Percentiles rank a stretch among this genome's conserved stretches.
These are phyloP conservation scores for Telmatochromis brachygnathus DNA, from an alignment of 2,113 vertebrate genomes.

Conservation along the genomic window DNA sequence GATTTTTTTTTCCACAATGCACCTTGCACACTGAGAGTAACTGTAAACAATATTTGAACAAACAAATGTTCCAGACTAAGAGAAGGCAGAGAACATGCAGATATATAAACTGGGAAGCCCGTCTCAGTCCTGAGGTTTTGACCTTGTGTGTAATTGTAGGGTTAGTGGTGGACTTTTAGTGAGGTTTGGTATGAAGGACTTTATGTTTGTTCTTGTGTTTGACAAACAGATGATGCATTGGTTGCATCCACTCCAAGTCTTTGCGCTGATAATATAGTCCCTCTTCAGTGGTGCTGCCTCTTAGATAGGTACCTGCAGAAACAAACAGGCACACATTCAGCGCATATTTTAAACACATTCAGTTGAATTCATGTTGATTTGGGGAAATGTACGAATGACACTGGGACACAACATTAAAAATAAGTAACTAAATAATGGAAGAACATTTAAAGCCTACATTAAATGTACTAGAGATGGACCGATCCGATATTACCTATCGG, in stretches of 20 bases:
- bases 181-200: neutral
- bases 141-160: neutral
- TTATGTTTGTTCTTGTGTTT: neutral
- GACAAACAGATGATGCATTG: constrained; percentile 43
- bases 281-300: constrained; percentile 85
- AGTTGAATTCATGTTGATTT: neutral
- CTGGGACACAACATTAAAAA: neutral
- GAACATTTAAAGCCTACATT: neutral
- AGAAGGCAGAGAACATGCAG: constrained; percentile 30
- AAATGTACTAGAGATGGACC: neutral
- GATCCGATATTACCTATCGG: neutral
- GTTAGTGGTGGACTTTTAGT: neutral
- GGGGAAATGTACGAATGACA: neutral
- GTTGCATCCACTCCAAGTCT: constrained; percentile 75
- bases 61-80: neutral
- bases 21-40: neutral
- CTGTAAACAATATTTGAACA: neutral
- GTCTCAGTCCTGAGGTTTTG: constrained; percentile 15
- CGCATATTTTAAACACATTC: neutral
- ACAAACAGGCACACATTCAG: constrained; percentile 10
- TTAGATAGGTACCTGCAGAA: constrained; percentile 89
- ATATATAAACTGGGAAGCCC: constrained; percentile 7
- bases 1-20: neutral
- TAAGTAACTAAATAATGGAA: neutral
- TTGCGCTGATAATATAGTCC: constrained; percentile 62